Conservation (phyloP, 2,888 invertebrate genomes). For the Drosophila histrio region DNA sequence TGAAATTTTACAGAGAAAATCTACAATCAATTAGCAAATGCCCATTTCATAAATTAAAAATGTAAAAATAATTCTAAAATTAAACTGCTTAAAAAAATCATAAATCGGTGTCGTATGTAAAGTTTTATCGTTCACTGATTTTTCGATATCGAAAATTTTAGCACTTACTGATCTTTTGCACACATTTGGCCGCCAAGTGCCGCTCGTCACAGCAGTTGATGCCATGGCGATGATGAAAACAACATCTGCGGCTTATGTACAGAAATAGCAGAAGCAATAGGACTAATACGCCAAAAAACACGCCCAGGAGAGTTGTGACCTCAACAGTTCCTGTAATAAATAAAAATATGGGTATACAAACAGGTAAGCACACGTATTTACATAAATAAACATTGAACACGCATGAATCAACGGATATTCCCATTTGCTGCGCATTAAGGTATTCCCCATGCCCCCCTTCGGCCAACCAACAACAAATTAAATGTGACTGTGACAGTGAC, state of each 20-base stretch:
- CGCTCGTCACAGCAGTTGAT: slow-evolving; percentile 88
- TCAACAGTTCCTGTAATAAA: slow-evolving; percentile 86
- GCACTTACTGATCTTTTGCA: slow-evolving; percentile 83
- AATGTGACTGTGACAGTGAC: slow-evolving; percentile 47
- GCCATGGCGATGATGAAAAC: slow-evolving; percentile 87
- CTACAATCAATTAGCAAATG: too few species aligned
- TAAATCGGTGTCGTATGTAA: background rate
- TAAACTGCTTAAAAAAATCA: too few species aligned
- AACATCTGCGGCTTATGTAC: slow-evolving; percentile 92
- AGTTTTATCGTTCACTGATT: background rate
- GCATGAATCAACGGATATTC: background rate
- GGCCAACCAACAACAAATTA: slow-evolving; percentile 28
- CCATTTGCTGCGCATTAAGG: slow-evolving; percentile 7
- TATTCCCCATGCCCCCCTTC: slow-evolving; percentile 15
- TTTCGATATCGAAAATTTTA: background rate
- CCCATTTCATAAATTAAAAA: too few species aligned
- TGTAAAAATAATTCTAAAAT: too few species aligned
- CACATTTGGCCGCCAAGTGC: slow-evolving; percentile 82
- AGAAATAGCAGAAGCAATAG: slow-evolving; percentile 93
- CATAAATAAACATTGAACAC: background rate
- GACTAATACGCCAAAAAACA: slow-evolving; percentile 92
- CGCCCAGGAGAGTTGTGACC: slow-evolving; percentile 94
- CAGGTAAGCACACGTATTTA: background rate
- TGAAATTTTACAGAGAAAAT: too few species aligned
- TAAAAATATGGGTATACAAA: background rate